Percentiles rank a stretch among this genome's conserved stretches.
These are phyloP conservation scores for Ciconia maguari DNA, from an alignment of 2,113 vertebrate genomes.

Conservation along the genomic window DNA sequence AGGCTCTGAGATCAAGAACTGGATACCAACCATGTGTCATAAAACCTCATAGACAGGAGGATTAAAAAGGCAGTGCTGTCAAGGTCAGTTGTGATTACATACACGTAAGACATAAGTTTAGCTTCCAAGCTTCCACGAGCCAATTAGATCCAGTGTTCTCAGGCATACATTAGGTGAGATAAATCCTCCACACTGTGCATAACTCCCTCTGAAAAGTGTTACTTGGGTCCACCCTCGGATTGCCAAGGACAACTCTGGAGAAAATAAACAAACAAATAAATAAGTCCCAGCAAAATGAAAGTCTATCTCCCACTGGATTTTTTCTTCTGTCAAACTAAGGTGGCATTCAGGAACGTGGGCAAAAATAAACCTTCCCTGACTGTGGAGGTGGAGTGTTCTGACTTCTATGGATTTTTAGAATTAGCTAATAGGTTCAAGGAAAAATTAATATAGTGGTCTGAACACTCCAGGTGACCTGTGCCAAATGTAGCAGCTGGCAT, in stretches of 20 bases:
- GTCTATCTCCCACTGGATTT: background rate
- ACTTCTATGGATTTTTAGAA: slow-evolving; percentile 22
- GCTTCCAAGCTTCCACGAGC: background rate
- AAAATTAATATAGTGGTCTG: slow-evolving; percentile 36
- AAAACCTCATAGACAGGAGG: background rate
- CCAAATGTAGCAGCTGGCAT: slow-evolving; percentile 63
- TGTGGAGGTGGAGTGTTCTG: background rate
- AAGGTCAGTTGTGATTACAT: background rate
- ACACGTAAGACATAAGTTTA: background rate
- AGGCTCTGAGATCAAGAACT: background rate
- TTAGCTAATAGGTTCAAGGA: slow-evolving; percentile 31
- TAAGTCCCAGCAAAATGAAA: background rate
- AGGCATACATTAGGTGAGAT: background rate
- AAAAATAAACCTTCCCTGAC: background rate
- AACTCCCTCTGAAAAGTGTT: background rate
- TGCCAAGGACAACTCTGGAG: background rate
- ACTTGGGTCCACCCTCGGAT: background rate
- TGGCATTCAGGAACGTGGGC: background rate
- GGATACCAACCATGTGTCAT: background rate
- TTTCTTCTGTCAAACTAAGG: background rate
- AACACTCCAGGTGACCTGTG: slow-evolving; percentile 34
- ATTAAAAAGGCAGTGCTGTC: background rate
- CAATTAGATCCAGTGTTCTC: background rate
- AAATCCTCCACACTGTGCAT: background rate
- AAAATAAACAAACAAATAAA: background rate